These are phyloP conservation scores for Polyergus mexicanus DNA, from an alignment of 1,140 invertebrate genomes.

Conservation along the genomic window DNA sequence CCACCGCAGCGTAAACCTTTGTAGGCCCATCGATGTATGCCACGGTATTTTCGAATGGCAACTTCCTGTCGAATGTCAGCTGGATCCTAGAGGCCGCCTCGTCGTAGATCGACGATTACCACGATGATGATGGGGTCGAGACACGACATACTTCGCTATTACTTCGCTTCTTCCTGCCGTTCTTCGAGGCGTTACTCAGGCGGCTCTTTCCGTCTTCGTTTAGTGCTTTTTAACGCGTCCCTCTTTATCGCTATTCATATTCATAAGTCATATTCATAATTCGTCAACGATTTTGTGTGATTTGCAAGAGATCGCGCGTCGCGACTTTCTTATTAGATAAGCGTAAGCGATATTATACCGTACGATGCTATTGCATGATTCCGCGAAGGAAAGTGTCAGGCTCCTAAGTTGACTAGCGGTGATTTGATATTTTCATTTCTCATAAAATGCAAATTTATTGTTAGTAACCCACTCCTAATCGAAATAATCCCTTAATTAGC, in stretches of 20 bases:
- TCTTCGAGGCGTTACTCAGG: conserved; percentile 30
- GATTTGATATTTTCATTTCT: conserved; percentile 2
- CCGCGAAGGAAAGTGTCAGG: background rate
- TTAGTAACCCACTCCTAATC: background rate
- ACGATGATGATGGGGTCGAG: conserved; percentile 58
- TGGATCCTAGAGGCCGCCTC: conserved; percentile 61
- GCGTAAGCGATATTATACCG: no score
- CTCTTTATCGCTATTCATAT: conserved; percentile 26
- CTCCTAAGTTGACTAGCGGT: background rate
- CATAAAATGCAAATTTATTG: background rate
- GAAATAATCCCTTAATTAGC: conserved; percentile 4
- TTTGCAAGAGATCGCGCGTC: background rate
- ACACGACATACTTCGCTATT: conserved; percentile 49
- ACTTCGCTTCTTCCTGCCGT: conserved; percentile 41
- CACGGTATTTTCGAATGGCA: conserved; percentile 71
- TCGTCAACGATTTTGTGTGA: conserved; percentile 19
- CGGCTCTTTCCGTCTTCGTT: conserved; percentile 8
- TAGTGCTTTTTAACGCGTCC: background rate
- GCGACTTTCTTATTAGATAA: conserved; percentile 19
- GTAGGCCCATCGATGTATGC: conserved; percentile 62
- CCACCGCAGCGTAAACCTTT: conserved; percentile 64
- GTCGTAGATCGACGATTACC: conserved; percentile 58
- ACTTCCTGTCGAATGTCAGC: conserved; percentile 68
- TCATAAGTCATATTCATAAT: conserved; percentile 57
- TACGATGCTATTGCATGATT: background rate